Evolutionary conservation across 2,888 invertebrate species (phyloP).

Genomic region (Agrilus biguttatus): DNA sequence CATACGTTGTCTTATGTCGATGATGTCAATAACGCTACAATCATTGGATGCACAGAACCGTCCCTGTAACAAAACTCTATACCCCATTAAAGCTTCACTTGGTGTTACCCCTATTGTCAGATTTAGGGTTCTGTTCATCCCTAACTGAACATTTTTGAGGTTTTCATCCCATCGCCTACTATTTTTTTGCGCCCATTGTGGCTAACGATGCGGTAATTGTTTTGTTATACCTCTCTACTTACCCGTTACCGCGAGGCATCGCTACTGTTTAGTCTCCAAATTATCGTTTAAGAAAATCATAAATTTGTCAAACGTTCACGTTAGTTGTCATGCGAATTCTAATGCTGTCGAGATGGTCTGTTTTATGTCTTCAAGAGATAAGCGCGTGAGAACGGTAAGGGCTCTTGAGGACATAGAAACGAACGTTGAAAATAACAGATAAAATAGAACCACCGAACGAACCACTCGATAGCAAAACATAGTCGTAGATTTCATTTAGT

Average conservation of each 20-base stretch:
- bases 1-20: constrained; percentile 3
- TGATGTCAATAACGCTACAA: constrained; percentile 5
- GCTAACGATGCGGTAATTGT: background rate
- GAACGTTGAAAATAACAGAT: too few relatives aligned
- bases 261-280: too few relatives aligned
- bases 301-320: too few relatives aligned
- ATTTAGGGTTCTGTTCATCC: background rate
- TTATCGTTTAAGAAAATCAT: too few relatives aligned
- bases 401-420: too few relatives aligned
- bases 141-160: background rate
- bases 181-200: constrained; percentile 1
- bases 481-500: too few relatives aligned
- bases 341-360: too few relatives aligned
- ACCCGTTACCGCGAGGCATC: constrained; percentile 1
- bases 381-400: too few relatives aligned
- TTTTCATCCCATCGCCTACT: background rate
- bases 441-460: too few relatives aligned
- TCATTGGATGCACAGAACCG: background rate
- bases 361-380: too few relatives aligned
- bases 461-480: too few relatives aligned
- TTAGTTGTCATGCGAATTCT: too few relatives aligned
- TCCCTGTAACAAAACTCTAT: constrained; percentile 1
- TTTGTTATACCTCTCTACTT: constrained; percentile 1
- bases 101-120: constrained; percentile 4
- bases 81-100: constrained; percentile 7